phyloP scores from a whole-genome alignment of 2,888 invertebrate genomes.

The Dorcus hopei region DNA sequence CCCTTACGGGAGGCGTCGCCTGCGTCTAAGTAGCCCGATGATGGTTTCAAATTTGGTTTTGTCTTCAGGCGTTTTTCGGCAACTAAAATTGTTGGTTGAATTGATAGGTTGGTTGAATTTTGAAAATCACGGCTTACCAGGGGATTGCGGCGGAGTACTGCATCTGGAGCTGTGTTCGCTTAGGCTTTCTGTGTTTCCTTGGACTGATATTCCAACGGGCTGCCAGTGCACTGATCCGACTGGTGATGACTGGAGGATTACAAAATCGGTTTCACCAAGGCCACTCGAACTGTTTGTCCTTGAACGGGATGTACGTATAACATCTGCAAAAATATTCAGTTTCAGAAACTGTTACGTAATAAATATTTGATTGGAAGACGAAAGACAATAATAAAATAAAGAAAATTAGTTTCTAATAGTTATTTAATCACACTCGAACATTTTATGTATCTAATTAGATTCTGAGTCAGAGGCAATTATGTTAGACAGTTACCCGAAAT shows the following conservation, averaged over 20 bases:
- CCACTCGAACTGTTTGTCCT: slow-evolving; percentile 46
- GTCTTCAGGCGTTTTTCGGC: slow-evolving; percentile 5
- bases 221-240: slow-evolving; percentile 52
- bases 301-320: slow-evolving; percentile 31
- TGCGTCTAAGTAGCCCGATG: slow-evolving; percentile 12
- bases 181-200: slow-evolving; percentile 46
- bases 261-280: slow-evolving; percentile 54
- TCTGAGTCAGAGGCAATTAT: too few relatives aligned
- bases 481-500: too few relatives aligned
- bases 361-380: neutral
- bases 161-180: slow-evolving; percentile 50
- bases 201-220: slow-evolving; percentile 46
- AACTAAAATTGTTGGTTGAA: neutral
- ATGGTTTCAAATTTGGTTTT: slow-evolving; percentile 24
- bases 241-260: slow-evolving; percentile 55
- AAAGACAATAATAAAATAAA: neutral
- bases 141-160: slow-evolving; percentile 43
- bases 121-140: slow-evolving; percentile 32
- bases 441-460: too few relatives aligned
- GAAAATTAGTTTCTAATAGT: neutral
- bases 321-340: slow-evolving; percentile 11
- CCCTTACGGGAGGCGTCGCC: slow-evolving; percentile 30
- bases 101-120: neutral
- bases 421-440: too few relatives aligned
- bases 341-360: slow-evolving; percentile 6